Conservation (phyloP, 2,888 invertebrate species). For the Xanthia icteritia region DNA sequence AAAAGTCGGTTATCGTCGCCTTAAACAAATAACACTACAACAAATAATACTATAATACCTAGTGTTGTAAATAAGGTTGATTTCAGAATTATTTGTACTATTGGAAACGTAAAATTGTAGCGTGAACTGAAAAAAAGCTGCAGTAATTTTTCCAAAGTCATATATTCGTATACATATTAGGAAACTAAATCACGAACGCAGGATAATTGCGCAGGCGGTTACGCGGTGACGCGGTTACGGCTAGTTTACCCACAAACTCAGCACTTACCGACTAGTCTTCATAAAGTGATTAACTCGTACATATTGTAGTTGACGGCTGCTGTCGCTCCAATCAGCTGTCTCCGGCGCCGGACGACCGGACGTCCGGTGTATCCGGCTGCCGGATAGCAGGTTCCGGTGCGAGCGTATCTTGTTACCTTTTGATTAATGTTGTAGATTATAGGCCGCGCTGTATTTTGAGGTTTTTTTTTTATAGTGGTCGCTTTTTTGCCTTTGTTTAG, state of each 20-base stretch:
- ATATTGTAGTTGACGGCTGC: conserved; percentile 18
- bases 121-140: too few species aligned
- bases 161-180: too few species aligned
- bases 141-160: too few species aligned
- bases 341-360: conserved; percentile 60
- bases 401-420: conserved; percentile 41
- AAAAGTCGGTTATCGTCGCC: too few species aligned
- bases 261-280: background rate
- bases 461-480: background rate
- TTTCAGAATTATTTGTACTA: too few species aligned
- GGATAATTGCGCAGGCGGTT: background rate
- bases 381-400: conserved; percentile 47
- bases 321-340: conserved; percentile 45
- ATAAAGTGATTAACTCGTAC: conserved; percentile 30
- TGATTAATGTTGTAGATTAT: conserved; percentile 51
- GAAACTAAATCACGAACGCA: background rate
- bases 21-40: too few species aligned
- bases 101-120: too few species aligned
- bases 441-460: background rate
- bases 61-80: too few species aligned
- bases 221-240: background rate
- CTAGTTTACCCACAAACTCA: background rate
- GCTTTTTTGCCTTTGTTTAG: background rate
- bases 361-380: conserved; percentile 56
- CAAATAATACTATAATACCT: too few species aligned